Evolutionary conservation across 2,113 vertebrate species (phyloP).

Genomic region (Acrocephalus kingi): DNA sequence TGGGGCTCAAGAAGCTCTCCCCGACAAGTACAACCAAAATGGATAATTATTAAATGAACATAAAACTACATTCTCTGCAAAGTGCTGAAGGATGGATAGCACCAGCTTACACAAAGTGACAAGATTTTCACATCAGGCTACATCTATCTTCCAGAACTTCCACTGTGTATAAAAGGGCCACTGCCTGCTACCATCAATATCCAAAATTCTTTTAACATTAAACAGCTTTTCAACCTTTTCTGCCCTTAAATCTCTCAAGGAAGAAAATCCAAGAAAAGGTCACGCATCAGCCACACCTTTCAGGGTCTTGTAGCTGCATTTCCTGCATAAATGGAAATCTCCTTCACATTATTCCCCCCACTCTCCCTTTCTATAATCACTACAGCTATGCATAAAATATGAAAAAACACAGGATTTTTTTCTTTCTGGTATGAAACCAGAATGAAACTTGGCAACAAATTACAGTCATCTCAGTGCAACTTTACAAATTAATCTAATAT

Average conservation of each 20-base stretch:
- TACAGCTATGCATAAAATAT: conserved; percentile 28
- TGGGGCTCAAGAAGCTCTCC: conserved; percentile 82
- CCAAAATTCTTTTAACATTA: conserved; percentile 69
- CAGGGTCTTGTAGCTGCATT: conserved; percentile 45
- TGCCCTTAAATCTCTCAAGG: conserved; percentile 66
- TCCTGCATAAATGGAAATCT: conserved; percentile 60
- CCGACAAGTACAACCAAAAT: conserved; percentile 82
- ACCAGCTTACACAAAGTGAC: conserved; percentile 70
- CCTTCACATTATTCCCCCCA: background rate
- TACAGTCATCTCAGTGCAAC: background rate
- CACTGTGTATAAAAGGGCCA: conserved; percentile 50
- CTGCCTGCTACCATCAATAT: conserved; percentile 67
- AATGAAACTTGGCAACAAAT: conserved; percentile 41
- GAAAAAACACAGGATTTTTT: background rate
- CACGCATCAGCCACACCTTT: conserved; percentile 63
- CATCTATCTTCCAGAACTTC: conserved; percentile 62
- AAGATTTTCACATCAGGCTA: conserved; percentile 69
- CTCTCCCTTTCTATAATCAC: background rate
- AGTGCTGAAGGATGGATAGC: conserved; percentile 72
- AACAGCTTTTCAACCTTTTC: conserved; percentile 56
- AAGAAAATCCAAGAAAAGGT: conserved; percentile 68
- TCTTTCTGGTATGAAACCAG: background rate
- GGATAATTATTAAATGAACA: conserved; percentile 85
- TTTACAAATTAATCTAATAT: conserved; percentile 41
- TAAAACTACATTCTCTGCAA: conserved; percentile 77